phyloP scores from a whole-genome alignment of 2,113 vertebrate genomes.

The Nansenia antarctica region DNA sequence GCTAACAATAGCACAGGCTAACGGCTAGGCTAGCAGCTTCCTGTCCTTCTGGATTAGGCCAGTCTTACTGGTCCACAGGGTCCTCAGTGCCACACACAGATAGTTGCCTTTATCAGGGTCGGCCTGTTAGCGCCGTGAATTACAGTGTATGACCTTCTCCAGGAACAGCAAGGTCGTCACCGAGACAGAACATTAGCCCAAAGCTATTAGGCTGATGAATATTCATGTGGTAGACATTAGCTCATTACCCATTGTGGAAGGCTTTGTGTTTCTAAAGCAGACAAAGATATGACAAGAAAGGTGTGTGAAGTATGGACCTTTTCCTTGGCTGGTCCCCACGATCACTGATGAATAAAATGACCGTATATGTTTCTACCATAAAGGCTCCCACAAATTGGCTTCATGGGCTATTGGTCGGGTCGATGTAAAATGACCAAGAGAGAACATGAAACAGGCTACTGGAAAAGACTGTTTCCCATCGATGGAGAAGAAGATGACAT shows the following conservation, averaged over 20 bases:
- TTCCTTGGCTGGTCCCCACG: no score
- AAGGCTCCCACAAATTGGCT: no score
- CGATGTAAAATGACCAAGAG: no score
- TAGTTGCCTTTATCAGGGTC: not conserved
- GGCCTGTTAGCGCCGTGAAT: not conserved
- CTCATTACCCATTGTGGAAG: no score
- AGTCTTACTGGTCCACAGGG: not conserved
- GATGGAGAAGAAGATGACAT: no score
- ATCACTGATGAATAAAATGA: no score
- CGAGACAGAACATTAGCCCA: not conserved
- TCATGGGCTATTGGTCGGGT: no score
- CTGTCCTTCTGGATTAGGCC: not conserved
- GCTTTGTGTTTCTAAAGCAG: not conserved
- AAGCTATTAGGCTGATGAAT: not conserved
- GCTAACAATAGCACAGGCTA: not conserved
- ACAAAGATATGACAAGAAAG: not conserved
- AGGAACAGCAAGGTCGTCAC: not conserved
- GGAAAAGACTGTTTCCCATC: no score
- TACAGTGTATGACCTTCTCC: constrained; percentile 1
- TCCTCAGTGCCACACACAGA: not conserved
- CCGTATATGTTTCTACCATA: no score
- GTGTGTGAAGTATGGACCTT: no score
- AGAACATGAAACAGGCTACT: no score
- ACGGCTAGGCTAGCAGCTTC: not conserved
- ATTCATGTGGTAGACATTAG: not conserved